A percentile compares a stretch with the other conserved stretches of the same genome.
phyloP scores from a whole-genome alignment of 2,888 invertebrate species.

The Tupiocoris notatus region DNA sequence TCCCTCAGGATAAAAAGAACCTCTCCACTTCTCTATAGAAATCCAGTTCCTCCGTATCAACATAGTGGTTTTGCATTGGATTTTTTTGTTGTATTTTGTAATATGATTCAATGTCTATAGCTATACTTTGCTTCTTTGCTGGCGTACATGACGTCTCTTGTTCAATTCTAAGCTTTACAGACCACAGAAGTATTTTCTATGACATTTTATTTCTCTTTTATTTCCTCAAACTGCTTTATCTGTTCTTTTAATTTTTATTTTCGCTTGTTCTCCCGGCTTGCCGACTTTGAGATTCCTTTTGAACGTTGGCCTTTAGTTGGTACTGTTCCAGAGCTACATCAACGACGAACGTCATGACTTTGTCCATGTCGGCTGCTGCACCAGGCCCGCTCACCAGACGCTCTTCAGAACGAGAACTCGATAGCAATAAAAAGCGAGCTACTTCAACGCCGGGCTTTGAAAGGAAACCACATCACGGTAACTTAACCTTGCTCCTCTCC shows the following conservation, averaged over 20 bases:
- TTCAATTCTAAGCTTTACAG: too few relatives aligned
- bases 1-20: too few relatives aligned
- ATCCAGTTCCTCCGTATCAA: too few relatives aligned
- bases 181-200: too few relatives aligned
- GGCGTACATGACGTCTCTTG: too few relatives aligned
- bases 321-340: slow-evolving; percentile 71
- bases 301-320: slow-evolving; percentile 27
- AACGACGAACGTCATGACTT: slow-evolving; percentile 80
- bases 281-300: slow-evolving; percentile 4
- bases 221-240: too few relatives aligned
- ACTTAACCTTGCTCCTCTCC: slow-evolving; percentile 1
- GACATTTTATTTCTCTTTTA: too few relatives aligned
- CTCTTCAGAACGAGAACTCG: slow-evolving; percentile 79
- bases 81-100: too few relatives aligned
- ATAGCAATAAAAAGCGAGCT: slow-evolving; percentile 72
- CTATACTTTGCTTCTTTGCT: too few relatives aligned
- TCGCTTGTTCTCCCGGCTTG: background rate
- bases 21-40: too few relatives aligned
- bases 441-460: slow-evolving; percentile 72
- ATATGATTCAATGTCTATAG: too few relatives aligned
- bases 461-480: slow-evolving; percentile 54
- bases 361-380: slow-evolving; percentile 67
- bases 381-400: slow-evolving; percentile 67
- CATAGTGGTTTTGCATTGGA: too few relatives aligned
- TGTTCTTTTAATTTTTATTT: slow-evolving; percentile 3